Evolutionary conservation across 2,797 vertebrate genomes (phyloP), one percentile per base, ranked within the genome.

Genomic region (Anableps anableps): DNA sequence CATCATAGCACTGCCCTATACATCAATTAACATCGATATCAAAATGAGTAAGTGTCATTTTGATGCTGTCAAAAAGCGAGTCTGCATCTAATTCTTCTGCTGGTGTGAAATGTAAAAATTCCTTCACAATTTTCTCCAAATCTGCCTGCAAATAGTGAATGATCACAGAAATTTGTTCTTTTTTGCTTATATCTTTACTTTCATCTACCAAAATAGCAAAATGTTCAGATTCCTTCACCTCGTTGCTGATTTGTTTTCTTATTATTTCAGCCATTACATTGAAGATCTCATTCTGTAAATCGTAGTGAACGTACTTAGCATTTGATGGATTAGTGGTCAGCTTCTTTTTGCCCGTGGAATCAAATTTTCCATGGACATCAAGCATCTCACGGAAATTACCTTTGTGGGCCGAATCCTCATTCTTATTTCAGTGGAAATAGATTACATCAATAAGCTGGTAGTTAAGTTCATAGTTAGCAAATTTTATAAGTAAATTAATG

Each of bases 211-310:
- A 60, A 29, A 60, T 60, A 29, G 55, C n/a, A 60, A 60, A 60
- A 10, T 60, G 9, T 60, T 31, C n/a, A n/a, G 29, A 26, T n/a
- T 60, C 29, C 58, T 31, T 71, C 41, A 43, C 41, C 41, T 43
- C 41, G 8, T 43, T 8, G 8, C 41, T 43, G 8, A 43, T 4
- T 47, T 9, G 1, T 66, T 66, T 50, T 38, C 16, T 17, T 3
- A 66, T 29, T 16, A 48, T 38, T n/a, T 66, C 38, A 62, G 41
- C n/a, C 41, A 11, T 76, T 38, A 38, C 13, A 19, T 45, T 5
- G 66, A 26, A 76, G 48, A 76, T 17, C 60, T 76, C 21, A 48
- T 66, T 76, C 64, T 76, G 45, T 62, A 62, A 34, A 21, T 76
- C 74, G 47, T 14, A 31, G 31, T 64, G 72, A 50, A 14, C 3